Evolutionary conservation across 2,797 vertebrate genomes (phyloP).

Genomic region (Acipenser oxyrinchus): DNA sequence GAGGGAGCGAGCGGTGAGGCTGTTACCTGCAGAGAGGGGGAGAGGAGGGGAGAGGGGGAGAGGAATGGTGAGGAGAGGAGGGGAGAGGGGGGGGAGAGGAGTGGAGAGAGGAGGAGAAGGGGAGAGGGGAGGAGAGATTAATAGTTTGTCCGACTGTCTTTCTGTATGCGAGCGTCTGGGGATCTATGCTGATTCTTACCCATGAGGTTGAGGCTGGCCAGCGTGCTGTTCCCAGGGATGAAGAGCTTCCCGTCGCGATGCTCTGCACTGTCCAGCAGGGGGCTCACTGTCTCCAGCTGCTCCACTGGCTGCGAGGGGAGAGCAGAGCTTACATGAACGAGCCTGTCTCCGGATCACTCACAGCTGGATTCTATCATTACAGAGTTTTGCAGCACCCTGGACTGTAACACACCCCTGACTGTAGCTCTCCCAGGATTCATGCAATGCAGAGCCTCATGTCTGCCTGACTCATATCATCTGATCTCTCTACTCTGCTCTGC

Average conservation of each 20-base stretch:
- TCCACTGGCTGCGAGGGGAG: constrained; percentile 27
- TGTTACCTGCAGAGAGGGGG: background rate
- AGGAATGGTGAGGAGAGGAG: background rate
- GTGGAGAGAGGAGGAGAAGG: constrained; percentile 19
- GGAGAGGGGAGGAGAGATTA: constrained; percentile 9
- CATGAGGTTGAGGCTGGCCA: constrained; percentile 66
- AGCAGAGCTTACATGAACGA: background rate
- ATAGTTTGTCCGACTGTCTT: background rate
- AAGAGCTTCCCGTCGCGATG: constrained; percentile 50
- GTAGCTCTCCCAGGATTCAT: no score
- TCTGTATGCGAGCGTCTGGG: background rate
- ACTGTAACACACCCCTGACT: no score
- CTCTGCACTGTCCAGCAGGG: constrained; percentile 61
- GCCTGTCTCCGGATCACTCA: no score
- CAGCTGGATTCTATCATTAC: no score
- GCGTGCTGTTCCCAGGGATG: constrained; percentile 64
- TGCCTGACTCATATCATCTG: no score
- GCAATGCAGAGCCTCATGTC: no score
- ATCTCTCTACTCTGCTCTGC: no score
- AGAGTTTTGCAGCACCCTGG: no score
- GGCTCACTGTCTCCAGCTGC: constrained; percentile 41
- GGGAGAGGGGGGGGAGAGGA: background rate
- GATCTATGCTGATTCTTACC: constrained; percentile 40
- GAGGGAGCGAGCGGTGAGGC: no score
- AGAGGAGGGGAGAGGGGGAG: background rate